phyloP scores from a whole-genome alignment of 2,113 vertebrate species.

The Pithys albifrons region DNA sequence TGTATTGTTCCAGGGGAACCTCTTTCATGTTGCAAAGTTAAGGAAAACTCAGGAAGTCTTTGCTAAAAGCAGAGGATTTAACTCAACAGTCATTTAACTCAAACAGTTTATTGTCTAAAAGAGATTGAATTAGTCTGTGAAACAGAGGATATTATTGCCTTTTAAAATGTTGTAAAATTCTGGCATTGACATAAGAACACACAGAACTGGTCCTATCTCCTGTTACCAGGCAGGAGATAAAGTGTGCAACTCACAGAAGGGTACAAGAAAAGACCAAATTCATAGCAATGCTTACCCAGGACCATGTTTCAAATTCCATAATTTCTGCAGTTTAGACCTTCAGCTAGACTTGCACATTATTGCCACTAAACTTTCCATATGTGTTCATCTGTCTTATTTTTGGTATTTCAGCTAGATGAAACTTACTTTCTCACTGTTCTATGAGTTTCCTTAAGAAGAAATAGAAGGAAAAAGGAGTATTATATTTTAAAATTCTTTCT shows the following conservation, averaged over 20 bases:
- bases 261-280: background rate
- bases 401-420: background rate
- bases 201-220: background rate
- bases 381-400: background rate
- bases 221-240: background rate
- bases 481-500: background rate
- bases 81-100: background rate
- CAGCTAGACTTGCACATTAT: background rate
- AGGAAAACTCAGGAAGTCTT: background rate
- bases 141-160: background rate
- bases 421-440: background rate
- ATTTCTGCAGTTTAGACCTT: background rate
- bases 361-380: background rate
- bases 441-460: background rate
- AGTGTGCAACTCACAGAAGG: background rate
- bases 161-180: background rate
- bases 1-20: background rate
- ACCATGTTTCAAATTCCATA: background rate
- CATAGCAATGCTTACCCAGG: background rate
- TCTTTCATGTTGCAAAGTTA: background rate
- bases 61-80: background rate
- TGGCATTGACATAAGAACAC: background rate
- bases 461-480: background rate
- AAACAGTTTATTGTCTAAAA: background rate
- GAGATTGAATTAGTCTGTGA: background rate